Evolutionary conservation across 2,888 invertebrate species (phyloP), one percentile per base, ranked within the genome.

Genomic region (Zootermopsis nevadensis): DNA sequence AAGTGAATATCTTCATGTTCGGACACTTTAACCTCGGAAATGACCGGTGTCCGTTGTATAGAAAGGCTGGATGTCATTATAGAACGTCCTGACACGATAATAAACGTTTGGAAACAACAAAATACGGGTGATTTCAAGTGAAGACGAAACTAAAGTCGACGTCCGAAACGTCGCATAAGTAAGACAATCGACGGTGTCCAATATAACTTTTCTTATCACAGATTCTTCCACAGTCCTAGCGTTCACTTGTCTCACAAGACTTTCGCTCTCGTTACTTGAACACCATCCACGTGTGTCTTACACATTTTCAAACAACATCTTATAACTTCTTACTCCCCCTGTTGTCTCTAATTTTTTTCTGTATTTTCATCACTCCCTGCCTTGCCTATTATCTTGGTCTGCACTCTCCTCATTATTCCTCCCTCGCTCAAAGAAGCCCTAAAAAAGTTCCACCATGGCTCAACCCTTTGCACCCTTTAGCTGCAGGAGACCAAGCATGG

Each of bases 391-490:
- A 31, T 24, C 33, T 74, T 38, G 31, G 74, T 74, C 74, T 42
- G 15, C 60, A n/a, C 60, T 42, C 42, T 38, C 38, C 12, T 69
- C 30, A 74, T 74, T 22, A 74, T 74, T 35, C 74, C 74, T n/a
- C 24, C 38, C 74, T 69, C 69, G 69, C 30, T 33, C 69, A 33
- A 33, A 69, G 69, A 31, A 33, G 19, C 74, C 74, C 74, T 38
- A 38, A 74, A 42, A 74, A 74, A 74, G 60, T 60, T n/a, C n/a
- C 60, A 2, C 60, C 60, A 60, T 27, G 60, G 6, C 33, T 74
- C 74, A 74, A 74, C 74, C 74, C 74, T 74, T 74, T 74, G 74
- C 38, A 42, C 74, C 42, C 74, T 38, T 15, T 1, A 69, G 69
- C 69, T 69, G 69, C 69, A 33, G 60, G 69, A 69, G 69, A 33